Evolutionary conservation across 2,888 invertebrate genomes (phyloP), one percentile per base, ranked within the genome.

Genomic region (Nymphalis urticae): DNA sequence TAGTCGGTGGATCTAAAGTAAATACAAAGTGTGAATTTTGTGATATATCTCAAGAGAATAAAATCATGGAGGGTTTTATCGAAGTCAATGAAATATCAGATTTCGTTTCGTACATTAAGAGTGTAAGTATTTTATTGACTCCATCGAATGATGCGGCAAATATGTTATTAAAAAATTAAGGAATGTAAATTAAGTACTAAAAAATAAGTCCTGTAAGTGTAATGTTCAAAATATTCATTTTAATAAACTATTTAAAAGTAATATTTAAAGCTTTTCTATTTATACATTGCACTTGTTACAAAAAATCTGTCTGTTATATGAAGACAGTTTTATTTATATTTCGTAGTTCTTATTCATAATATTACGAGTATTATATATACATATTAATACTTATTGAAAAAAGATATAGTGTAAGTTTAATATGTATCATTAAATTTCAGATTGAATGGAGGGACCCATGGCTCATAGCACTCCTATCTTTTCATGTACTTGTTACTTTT

Each of bases 391-490:
- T 10, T 42, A 4, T 9, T 42, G 0, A 13, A 13, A 42, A 42
- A 13, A 10, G 10, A 3, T 42, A 13, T 42, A 13, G 8, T 10
- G 9, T 36, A 10, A 36, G 42, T 13, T 13, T 42, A 13, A 42
- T 24, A 24, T 27, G 16, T 27, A 27, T 10, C 4, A 42, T 42
- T 58, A 58, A 21, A 42, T 72, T 94, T 80, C 92, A 97, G 97
- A 97, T 97, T 85, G 97, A 97, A 84, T 97, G 97, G 97, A 94
- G 94, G 78, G 97, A 97, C 86, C 97, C 97, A 8, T 97, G 97
- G 97, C 93, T 97, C 17, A 95, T 97, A 72, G 95, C 95, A 19
- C 87, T 97, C 17, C 88, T 97, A 75, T 90, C 95, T 56, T 95
- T 97, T 84, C 97, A 97, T 84, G 86, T 97, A 54, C 88, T 95